These are phyloP conservation scores for Ptychoptera albimana DNA, from an alignment of 2,888 invertebrate genomes.

Conservation along the genomic window DNA sequence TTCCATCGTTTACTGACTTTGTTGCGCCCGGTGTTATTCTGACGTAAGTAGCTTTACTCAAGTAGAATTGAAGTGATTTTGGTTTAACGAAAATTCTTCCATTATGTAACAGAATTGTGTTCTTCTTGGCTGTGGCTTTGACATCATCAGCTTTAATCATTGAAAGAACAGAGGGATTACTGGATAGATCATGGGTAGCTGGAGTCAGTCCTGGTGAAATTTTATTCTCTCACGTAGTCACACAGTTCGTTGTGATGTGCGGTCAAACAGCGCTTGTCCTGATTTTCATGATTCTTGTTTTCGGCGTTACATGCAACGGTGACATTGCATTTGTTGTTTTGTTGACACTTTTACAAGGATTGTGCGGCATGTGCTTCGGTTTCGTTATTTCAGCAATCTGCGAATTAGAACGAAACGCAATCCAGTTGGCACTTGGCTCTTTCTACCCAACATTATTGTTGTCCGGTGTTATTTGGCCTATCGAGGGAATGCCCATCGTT, in stretches of 20 bases:
- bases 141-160: conserved; percentile 85
- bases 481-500: conserved; percentile 84
- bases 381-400: conserved; percentile 87
- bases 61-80: not conserved
- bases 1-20: conserved; percentile 89
- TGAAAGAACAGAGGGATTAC: conserved; percentile 77
- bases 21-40: conserved; percentile 91
- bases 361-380: conserved; percentile 94
- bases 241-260: conserved; percentile 89
- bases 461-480: conserved; percentile 92
- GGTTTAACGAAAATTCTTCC: conserved; percentile 3
- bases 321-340: conserved; percentile 71
- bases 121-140: conserved; percentile 88
- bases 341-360: conserved; percentile 74
- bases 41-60: conserved; percentile 48
- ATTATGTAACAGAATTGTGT: conserved; percentile 60
- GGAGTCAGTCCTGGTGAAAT: conserved; percentile 86
- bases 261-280: conserved; percentile 85
- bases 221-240: conserved; percentile 82
- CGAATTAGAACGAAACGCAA: conserved; percentile 82
- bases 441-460: conserved; percentile 87
- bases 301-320: conserved; percentile 80
- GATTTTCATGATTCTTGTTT: conserved; percentile 80
- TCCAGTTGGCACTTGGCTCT: conserved; percentile 81
- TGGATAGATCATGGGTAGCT: conserved; percentile 88